A percentile compares a stretch with the other conserved stretches of the same genome.
Conservation (phyloP, 2,797 vertebrate genomes). For the Hydrophis major region DNA sequence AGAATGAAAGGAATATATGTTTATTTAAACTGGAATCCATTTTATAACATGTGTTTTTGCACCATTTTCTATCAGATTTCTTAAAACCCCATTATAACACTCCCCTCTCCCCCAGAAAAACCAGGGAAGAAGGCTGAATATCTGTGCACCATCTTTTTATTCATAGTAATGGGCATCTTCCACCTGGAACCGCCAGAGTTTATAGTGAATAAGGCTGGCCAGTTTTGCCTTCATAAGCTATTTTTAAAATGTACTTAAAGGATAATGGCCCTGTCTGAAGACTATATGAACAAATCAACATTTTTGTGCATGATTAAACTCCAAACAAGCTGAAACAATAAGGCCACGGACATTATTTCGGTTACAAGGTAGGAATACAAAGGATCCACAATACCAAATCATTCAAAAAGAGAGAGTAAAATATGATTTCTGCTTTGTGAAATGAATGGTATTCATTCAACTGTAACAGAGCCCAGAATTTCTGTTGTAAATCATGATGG, state of each 20-base stretch:
- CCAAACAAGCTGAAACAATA: conserved; percentile 24
- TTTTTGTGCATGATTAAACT: conserved; percentile 37
- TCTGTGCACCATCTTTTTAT: background rate
- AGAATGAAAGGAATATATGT: background rate
- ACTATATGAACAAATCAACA: conserved; percentile 5
- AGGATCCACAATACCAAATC: conserved; percentile 24
- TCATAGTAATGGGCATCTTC: background rate
- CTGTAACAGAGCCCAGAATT: background rate
- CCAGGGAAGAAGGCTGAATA: background rate
- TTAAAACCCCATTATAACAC: background rate
- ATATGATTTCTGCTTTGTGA: accelerated
- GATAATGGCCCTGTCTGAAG: background rate
- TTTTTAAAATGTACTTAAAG: conserved; percentile 3
- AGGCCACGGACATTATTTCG: background rate
- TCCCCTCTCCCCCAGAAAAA: background rate
- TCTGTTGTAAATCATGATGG: background rate
- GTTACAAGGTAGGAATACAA: conserved; percentile 20
- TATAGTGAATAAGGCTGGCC: background rate
- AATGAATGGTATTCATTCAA: background rate
- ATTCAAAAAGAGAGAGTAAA: background rate
- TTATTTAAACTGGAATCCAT: background rate
- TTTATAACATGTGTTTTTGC: background rate
- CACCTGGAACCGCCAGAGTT: background rate
- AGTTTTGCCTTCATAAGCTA: accelerated
- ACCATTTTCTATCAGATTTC: background rate